Percentiles rank a stretch among this genome's conserved stretches.
These are phyloP conservation scores for Cactoblastis cactorum DNA, from an alignment of 2,888 invertebrate genomes.

Conservation along the genomic window DNA sequence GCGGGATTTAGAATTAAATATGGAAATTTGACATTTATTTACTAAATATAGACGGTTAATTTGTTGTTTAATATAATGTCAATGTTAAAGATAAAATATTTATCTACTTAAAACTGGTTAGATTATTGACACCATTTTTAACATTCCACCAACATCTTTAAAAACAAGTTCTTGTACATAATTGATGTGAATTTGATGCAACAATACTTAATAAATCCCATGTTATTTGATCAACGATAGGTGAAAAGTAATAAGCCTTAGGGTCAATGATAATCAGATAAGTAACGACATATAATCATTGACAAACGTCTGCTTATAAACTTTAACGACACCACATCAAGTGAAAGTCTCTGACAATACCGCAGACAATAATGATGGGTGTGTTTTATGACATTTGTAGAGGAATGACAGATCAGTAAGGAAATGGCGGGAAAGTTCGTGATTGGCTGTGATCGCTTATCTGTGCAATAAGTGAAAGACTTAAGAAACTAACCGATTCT, in stretches of 20 bases:
- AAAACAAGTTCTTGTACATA: neutral
- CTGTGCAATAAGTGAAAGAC: conserved; percentile 9
- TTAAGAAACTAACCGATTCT: neutral
- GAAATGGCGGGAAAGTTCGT: conserved; percentile 19
- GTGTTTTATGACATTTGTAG: conserved; percentile 21
- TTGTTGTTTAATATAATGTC: conserved; percentile 7
- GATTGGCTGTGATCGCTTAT: conserved; percentile 9
- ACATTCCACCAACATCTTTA: conserved; percentile 1
- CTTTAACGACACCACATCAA: conserved; percentile 1
- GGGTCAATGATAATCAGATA: conserved; percentile 5
- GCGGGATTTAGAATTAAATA: neutral
- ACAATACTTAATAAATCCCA: neutral
- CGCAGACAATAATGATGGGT: conserved; percentile 17
- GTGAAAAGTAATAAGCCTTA: neutral
- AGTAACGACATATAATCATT: conserved; percentile 3
- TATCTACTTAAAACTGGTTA: neutral
- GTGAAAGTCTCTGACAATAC: conserved; percentile 13
- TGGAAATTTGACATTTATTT: neutral
- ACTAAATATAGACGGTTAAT: too few species aligned
- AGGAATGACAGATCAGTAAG: conserved; percentile 19
- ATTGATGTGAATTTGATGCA: neutral
- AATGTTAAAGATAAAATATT: neutral
- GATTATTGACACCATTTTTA: conserved; percentile 8
- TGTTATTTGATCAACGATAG: neutral
- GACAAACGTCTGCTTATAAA: conserved; percentile 7